Percentiles rank a stretch among this genome's conserved stretches.
phyloP scores from a whole-genome alignment of 2,797 vertebrate species.

The Coregonus sp. region DNA sequence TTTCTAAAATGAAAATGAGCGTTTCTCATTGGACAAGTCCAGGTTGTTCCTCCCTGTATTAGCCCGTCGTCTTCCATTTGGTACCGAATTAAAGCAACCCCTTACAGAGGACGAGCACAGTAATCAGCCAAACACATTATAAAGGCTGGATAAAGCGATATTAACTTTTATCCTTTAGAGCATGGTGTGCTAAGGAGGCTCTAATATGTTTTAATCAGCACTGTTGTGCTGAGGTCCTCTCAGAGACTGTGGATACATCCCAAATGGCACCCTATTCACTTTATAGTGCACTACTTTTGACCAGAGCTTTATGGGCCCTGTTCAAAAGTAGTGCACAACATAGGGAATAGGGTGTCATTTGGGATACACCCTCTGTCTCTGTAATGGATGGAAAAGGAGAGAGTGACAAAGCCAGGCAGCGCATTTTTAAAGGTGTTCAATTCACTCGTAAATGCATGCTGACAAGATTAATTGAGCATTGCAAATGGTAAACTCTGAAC shows the following conservation, averaged over 20 bases:
- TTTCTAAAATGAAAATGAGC: too few species aligned
- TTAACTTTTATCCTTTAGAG: background rate
- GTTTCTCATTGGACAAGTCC: too few species aligned
- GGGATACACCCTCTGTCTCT: background rate
- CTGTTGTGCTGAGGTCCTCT: constrained; percentile 48
- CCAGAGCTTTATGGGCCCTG: background rate
- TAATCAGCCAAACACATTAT: background rate
- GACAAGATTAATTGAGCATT: constrained; percentile 87
- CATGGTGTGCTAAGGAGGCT: background rate
- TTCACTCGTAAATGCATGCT: constrained; percentile 77
- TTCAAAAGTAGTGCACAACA: too few species aligned
- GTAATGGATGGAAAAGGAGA: constrained; percentile 66
- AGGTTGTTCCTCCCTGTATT: too few species aligned
- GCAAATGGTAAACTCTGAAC: constrained; percentile 79
- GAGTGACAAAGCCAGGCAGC: constrained; percentile 61
- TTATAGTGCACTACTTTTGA: background rate
- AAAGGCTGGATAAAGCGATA: background rate
- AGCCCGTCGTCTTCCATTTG: too few species aligned
- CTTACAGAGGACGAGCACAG: background rate
- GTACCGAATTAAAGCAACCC: too few species aligned
- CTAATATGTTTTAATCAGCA: constrained; percentile 59
- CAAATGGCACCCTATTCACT: background rate
- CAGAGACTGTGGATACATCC: constrained; percentile 51
- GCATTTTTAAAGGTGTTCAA: constrained; percentile 71
- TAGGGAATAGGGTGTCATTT: background rate